Base-by-base conservation (phyloP, 2,113 vertebrate species). In the Trichomycterus rosablanca region DNA sequence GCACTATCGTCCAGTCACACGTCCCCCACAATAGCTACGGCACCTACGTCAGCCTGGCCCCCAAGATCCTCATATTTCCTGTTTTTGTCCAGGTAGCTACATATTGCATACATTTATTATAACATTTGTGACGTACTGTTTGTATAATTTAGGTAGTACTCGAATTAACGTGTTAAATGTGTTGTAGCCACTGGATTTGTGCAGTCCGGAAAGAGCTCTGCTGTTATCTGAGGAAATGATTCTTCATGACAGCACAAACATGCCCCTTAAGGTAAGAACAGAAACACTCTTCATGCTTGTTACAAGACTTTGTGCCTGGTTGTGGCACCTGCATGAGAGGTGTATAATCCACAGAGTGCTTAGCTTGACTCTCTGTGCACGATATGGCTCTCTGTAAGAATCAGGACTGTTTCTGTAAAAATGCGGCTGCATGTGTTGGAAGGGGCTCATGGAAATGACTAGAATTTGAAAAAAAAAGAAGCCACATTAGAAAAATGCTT, bases 21-120 rank as follows among this genome's bases (percentile, higher is more conserved):
- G 39, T 85, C 39, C 86, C 90, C 0, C 88, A 87, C 70, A 84
- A 88, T 3, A 85, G 79, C 68, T 92, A 89, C 0, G 91, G 91
- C 76, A 87, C 89, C 3, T 93, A 91, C 0, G 78, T 89, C 60
- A 89, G 87, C 0, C 83, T 92, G 74, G 81, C 89, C 2, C 92
- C 93, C 63, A 97, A 93, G 43, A 91, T 94, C 40, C 85, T 97
- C 78, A 92, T 97, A 64, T 97, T 97, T 79, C 94, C 94, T 0
- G 70, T 97, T 66, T 95, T 91, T 0, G 93, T 96, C 28, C 92
- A 97, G 91, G 94, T 96, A 28, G 83, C 15, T 40, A 5, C n/a
- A 40, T 40, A 40, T 40, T 30, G 26, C 26, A 30, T 7, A 30
- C 26, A 30, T 30, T n/a, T n/a, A 7, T 30, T 30, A 30, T 4